Evolutionary conservation across 53 echinoderm and acorn worm species (phyloP), one percentile per base, ranked within the genome.

Genomic region (Zoroaster sp.): DNA sequence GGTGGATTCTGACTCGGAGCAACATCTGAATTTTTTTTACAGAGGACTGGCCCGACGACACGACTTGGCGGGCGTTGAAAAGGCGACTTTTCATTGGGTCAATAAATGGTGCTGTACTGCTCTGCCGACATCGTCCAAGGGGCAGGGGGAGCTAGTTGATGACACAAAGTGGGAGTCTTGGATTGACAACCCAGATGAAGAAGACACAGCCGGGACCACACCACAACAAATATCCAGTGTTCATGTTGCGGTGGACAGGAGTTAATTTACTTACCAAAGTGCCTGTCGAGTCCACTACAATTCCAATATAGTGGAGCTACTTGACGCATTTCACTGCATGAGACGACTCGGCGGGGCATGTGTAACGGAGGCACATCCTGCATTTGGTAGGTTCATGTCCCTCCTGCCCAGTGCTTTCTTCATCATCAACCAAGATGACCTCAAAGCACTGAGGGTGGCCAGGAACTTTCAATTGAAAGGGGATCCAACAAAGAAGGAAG

Each of bases 1-100:
- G n/a, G n/a, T n/a, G n/a, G n/a, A n/a, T n/a, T n/a, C n/a, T n/a
- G 89, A 89, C 47, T 78, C 89, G 3, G 89, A 89, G 43, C 42
- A 35, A 35, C 25, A 45, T 1, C 44, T 89, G 17, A 43, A 12
- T 46, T 41, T 28, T 12, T 89, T 78, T 40, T 89, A 89, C 70
- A 37, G 41, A n/a, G 89, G 78, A 6, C 41, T 85, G 25, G 17
- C 85, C 6, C 20, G 45, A 40, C 17, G 85, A 40, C 69, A 85
- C 44, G 72, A 69, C 17, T 10, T 69, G 40, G 85, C 72, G 25
- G 59, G n/a, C 3, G 85, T 71, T 28, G 85, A 85, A 23, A 85
- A 85, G 71, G 85, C 85, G 69, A 32, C 31, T 17, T 10, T 83
- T 11, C 18, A 69, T 1, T 83, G 85, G 69, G 69, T 89, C 2